Evolutionary conservation across 2,888 invertebrate species (phyloP).

Genomic region (Macrosiphum euphorbiae): DNA sequence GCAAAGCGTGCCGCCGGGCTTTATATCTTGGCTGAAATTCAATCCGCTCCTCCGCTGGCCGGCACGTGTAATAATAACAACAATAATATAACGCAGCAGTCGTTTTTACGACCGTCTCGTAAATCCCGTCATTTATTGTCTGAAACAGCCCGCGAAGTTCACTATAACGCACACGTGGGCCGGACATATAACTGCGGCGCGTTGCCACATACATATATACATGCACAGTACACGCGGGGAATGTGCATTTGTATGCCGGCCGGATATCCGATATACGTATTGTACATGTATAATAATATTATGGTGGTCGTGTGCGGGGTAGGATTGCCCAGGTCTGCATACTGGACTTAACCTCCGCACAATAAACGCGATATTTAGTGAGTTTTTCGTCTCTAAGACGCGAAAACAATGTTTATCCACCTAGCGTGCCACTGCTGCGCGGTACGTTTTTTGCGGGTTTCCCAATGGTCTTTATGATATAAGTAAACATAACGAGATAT

Average conservation of each 20-base stretch:
- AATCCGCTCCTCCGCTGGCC: background rate
- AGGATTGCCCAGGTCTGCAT: background rate
- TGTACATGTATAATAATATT: background rate
- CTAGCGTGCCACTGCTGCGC: too few species aligned
- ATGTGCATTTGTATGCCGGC: conserved; percentile 55
- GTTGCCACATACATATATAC: background rate
- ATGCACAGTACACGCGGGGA: too few species aligned
- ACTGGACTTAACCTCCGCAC: conserved; percentile 41
- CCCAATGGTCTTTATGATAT: background rate
- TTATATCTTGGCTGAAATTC: background rate
- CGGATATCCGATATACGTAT: conserved; percentile 44
- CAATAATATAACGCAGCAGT: background rate
- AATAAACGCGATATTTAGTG: conserved; percentile 34
- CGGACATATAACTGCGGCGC: conserved; percentile 37
- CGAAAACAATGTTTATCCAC: conserved; percentile 20
- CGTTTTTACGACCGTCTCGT: conserved; percentile 44
- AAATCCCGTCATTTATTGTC: conserved; percentile 52
- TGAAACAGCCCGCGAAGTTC: conserved; percentile 29
- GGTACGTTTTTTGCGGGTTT: background rate
- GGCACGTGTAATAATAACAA: background rate
- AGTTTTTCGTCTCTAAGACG: background rate
- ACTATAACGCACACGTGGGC: conserved; percentile 22
- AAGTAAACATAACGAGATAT: background rate
- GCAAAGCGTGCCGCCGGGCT: background rate
- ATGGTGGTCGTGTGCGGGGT: too few species aligned